phyloP scores from a whole-genome alignment of 2,797 vertebrate genomes.

The Tauraco hartlaubi region DNA sequence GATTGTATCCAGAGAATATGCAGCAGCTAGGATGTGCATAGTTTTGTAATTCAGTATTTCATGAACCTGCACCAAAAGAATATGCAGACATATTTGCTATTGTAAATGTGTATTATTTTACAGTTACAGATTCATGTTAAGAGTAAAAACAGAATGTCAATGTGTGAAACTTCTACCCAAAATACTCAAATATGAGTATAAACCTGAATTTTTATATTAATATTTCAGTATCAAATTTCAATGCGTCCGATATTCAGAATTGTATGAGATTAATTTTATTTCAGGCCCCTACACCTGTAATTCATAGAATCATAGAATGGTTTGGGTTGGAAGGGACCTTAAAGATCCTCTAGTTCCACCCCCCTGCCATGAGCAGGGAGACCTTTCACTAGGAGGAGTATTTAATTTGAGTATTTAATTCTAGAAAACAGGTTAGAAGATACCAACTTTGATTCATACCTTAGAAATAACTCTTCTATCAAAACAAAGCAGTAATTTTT shows the following conservation, averaged over 20 bases:
- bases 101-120: not conserved
- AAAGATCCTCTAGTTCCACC: too few relatives aligned
- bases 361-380: too few relatives aligned
- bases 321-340: too few relatives aligned
- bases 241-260: not conserved
- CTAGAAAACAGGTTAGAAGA: not conserved
- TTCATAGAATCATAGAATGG: too few relatives aligned
- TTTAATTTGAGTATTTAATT: not conserved
- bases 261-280: not conserved
- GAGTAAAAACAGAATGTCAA: not conserved
- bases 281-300: not conserved
- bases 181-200: not conserved
- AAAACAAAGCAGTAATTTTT: not conserved
- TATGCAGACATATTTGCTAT: not conserved
- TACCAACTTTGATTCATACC: not conserved
- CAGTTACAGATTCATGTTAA: not conserved
- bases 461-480: not conserved
- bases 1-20: not conserved
- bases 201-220: not conserved
- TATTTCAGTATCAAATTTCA: not conserved
- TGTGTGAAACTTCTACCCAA: not conserved
- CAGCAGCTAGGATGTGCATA: not conserved
- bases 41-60: not conserved
- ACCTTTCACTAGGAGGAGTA: too few relatives aligned
- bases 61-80: not conserved